Conservation (phyloP, 2,113 vertebrate genomes). For the Scomber scombrus region DNA sequence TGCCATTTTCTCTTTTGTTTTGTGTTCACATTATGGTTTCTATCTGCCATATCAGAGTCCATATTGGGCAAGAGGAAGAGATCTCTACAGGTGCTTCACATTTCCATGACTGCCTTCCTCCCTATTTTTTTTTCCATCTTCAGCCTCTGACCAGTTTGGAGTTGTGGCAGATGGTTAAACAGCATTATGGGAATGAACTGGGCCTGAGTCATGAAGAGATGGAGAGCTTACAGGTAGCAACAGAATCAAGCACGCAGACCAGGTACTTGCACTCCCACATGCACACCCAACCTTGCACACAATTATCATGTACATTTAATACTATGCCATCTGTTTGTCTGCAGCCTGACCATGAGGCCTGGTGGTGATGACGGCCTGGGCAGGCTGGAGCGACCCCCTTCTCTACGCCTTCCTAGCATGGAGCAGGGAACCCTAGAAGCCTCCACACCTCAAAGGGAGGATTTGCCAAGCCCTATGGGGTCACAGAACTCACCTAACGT, state of each 20-base stretch:
- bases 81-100: background rate
- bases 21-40: background rate
- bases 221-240: slow-evolving; percentile 86
- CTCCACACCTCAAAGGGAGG: slow-evolving; percentile 77
- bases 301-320: background rate
- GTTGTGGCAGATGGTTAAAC: slow-evolving; percentile 92
- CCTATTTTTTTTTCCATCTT: slow-evolving; percentile 8
- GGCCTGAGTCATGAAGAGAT: slow-evolving; percentile 94
- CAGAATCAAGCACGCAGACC: slow-evolving; percentile 85
- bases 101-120: too few species aligned
- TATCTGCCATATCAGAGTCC: background rate
- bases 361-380: slow-evolving; percentile 66
- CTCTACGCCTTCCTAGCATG: slow-evolving; percentile 68
- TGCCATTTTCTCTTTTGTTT: background rate
- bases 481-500: slow-evolving; percentile 57
- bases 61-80: background rate
- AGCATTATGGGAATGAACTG: slow-evolving; percentile 93
- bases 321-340: background rate
- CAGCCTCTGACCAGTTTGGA: slow-evolving; percentile 89
- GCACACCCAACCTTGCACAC: background rate
- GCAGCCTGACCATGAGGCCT: slow-evolving; percentile 70
- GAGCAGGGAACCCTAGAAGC: slow-evolving; percentile 72
- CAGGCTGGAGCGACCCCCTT: slow-evolving; percentile 69
- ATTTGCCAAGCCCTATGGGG: slow-evolving; percentile 57
- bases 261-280: slow-evolving; percentile 81